Base-by-base conservation (phyloP, 1,140 invertebrate genomes). In the Bactericera cockerelli region DNA sequence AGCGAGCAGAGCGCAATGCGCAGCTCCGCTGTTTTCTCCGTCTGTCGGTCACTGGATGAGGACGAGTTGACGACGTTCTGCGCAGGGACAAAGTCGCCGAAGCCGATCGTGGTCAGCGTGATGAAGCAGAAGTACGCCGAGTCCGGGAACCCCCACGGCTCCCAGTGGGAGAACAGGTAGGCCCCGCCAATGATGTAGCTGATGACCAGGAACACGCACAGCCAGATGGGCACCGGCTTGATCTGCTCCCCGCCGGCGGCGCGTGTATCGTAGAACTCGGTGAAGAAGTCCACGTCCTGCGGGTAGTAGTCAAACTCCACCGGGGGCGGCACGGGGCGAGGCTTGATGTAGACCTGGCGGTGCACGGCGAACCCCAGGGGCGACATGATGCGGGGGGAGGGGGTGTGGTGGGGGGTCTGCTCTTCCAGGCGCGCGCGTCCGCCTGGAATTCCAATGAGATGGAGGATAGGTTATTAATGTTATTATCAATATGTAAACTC, bases 121-220 rank as follows among this genome's bases (percentile, higher is more conserved):
- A 96, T 93, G 72, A 96, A 96, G 71, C 91, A 95, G 71, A 95
- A 96, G 70, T 96, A 96, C 1, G 89, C 89, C 0, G 90, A 87
- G 68, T 96, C 90, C 57, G 94, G 75, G 66, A 89, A 90, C 0
- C 77, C 77, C 93, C 93, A 96, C 2, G 70, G 65, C 72, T 96
- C 92, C 90, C 89, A 85, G 56, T 79, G 75, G 53, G 79, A 80
- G 72, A 96, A 94, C 0, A 93, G 77, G 59, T 81, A 87, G 1
- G 88, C 89, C 1, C 91, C 90, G 0, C 83, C 86, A 42, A 92
- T 77, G 63, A 93, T 93, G 69, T 93, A 93, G 33, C 86, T 84
- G 13, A 92, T 79, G 2, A 94, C 91, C 1, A 94, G 76, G 64
- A 89, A 83, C 33, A 93, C 83, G 68, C 89, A 92, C 25, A 94